A percentile compares a stretch with the other conserved stretches of the same genome.
Conservation (phyloP, 2,797 vertebrate species). For the Urocyon cinereoargenteus region DNA sequence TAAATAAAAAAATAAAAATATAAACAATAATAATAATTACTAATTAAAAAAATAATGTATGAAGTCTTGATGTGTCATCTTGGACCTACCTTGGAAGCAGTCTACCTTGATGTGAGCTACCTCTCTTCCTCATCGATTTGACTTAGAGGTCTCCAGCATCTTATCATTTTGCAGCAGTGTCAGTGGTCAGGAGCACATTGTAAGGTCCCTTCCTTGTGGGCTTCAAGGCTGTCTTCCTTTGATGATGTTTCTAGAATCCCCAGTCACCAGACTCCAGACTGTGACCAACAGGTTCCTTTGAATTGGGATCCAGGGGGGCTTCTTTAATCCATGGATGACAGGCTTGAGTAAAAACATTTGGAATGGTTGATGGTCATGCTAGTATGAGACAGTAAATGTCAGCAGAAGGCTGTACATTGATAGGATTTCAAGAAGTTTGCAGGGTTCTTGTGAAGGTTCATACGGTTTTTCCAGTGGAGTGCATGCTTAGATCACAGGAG, state of each 20-base stretch:
- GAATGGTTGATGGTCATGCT: background rate
- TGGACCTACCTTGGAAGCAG: background rate
- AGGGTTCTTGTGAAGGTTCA: background rate
- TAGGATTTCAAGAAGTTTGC: background rate
- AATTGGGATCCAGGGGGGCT: background rate
- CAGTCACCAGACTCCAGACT: background rate
- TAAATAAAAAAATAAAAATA: too few species aligned
- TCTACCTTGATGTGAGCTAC: background rate
- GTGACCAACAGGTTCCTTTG: background rate
- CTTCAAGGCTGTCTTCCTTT: background rate
- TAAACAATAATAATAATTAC: too few species aligned
- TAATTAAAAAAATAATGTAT: background rate
- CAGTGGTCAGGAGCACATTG: background rate
- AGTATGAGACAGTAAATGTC: background rate
- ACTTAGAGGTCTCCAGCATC: background rate
- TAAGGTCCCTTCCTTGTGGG: background rate
- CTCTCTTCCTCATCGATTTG: background rate
- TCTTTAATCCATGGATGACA: background rate
- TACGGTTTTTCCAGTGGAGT: background rate
- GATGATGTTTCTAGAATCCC: background rate
- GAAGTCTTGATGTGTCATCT: background rate
- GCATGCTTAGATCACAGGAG: background rate
- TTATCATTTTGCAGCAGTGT: background rate
- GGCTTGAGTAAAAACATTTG: background rate
- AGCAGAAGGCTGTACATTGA: background rate